Evolutionary conservation across 1,140 invertebrate genomes (phyloP), one percentile per base, ranked within the genome.

Genomic region (Chionoecetes opilio): DNA sequence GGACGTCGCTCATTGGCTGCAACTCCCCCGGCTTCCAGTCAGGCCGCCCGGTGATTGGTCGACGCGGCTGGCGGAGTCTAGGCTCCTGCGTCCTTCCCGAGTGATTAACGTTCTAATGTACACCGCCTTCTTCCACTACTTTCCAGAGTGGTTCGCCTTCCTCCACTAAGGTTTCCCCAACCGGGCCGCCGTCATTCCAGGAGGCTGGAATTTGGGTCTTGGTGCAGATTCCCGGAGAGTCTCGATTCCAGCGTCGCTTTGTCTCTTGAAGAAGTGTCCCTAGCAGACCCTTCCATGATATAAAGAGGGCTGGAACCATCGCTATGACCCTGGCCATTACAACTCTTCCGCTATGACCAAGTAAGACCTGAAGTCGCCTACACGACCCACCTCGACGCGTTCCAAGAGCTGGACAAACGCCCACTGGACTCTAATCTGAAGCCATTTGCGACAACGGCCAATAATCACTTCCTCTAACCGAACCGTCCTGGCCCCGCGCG

Each of bases 391-490:
- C 82, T 75, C 41, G 89, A 41, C 37, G 94, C 94, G 90, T 91
- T 91, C 94, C 94, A 75, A 92, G 94, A 95, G 94, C 94, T 95
- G 94, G 94, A 95, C 94, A 95, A 95, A 95, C 94, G 94, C 94
- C 94, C 94, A 91, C 94, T 95, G 94, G 94, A 92, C 94, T 95
- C 94, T 95, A 95, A 95, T 95, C 94, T 95, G 94, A 85, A 95
- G 94, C 94, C 94, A 95, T 95, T 95, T 95, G 94, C 94, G 94
- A 95, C 94, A 95, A 95, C 94, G 94, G 94, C 94, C 94, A 95
- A 95, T 95, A 95, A 95, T 95, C 94, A 95, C 94, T 95, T 95
- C 94, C 94, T 95, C 94, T 95, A 95, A 95, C 94, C 94, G 94
- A 95, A 95, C 94, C 94, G 94, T 95, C 94, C 94, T 91, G 86